Conservation (phyloP, 2,113 vertebrate species). For the Willisornis vidua region DNA sequence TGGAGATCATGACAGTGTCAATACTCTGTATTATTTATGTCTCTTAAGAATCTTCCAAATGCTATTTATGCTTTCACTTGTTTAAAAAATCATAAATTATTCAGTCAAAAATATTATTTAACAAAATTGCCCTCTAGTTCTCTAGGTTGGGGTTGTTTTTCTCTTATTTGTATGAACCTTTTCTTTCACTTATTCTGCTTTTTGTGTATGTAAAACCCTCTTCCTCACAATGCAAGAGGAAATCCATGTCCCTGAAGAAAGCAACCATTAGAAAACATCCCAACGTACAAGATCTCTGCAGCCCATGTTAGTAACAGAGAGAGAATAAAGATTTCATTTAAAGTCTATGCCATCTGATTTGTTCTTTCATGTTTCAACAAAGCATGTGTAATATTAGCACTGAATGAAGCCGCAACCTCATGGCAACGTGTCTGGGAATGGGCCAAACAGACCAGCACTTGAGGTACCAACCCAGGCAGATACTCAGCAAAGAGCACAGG, state of each 20-base stretch:
- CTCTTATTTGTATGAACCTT: not conserved
- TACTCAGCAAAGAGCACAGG: not conserved
- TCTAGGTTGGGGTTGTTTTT: not conserved
- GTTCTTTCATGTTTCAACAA: not conserved
- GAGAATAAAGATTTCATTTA: not conserved
- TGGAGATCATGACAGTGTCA: not conserved
- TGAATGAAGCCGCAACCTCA: not conserved
- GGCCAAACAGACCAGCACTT: not conserved
- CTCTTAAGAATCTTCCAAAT: not conserved
- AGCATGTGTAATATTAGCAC: not conserved
- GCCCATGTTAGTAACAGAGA: not conserved
- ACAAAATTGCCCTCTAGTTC: not conserved
- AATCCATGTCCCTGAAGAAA: not conserved
- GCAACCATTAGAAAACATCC: not conserved
- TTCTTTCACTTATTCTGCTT: not conserved
- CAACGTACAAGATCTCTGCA: not conserved
- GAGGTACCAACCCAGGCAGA: not conserved
- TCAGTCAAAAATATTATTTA: not conserved
- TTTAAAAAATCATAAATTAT: not conserved
- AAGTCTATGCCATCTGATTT: not conserved
- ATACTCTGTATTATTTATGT: not conserved
- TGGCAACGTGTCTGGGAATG: accelerated
- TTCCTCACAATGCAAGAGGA: not conserved
- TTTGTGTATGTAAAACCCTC: not conserved
- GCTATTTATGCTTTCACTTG: not conserved